phyloP scores from a whole-genome alignment of 2,888 invertebrate species.

The Drosophila pseudotalamancana region DNA sequence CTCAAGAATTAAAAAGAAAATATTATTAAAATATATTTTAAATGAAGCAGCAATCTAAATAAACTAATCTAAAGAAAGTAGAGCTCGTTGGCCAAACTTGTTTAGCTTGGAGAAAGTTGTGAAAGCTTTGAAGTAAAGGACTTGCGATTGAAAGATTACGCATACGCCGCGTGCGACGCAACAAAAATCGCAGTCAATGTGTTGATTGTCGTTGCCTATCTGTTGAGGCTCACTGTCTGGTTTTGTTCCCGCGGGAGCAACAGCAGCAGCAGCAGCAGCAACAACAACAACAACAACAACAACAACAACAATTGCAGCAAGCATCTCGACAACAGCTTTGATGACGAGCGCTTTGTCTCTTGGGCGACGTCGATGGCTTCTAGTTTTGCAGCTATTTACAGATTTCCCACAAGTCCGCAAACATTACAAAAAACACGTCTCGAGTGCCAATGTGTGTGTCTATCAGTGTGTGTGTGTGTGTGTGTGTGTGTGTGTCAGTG shows the following conservation, averaged over 20 bases:
- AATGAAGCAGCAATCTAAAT: too few relatives aligned
- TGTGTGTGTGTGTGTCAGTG: not conserved
- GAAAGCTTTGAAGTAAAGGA: not conserved
- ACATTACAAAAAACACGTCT: conserved; percentile 48
- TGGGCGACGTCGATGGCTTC: conserved; percentile 61
- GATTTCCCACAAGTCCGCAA: conserved; percentile 75
- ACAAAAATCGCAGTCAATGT: conserved; percentile 35
- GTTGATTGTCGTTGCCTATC: conserved; percentile 38
- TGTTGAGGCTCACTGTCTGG: conserved; percentile 36
- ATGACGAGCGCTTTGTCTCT: conserved; percentile 62
- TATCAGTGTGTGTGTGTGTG: conserved; percentile 3
- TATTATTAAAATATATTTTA: too few relatives aligned
- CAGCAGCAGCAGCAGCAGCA: conserved; percentile 8
- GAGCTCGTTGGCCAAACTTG: conserved; percentile 1
- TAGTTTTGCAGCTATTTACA: conserved; percentile 77
- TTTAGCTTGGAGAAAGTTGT: not conserved
- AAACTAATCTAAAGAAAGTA: too few relatives aligned
- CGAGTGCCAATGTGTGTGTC: conserved; percentile 15
- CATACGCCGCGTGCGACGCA: conserved; percentile 58
- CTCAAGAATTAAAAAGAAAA: too few relatives aligned
- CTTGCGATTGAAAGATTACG: conserved; percentile 55
- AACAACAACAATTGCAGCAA: not conserved
- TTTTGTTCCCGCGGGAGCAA: conserved; percentile 35
- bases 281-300: not conserved
- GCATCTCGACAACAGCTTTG: conserved; percentile 37